phyloP scores from a whole-genome alignment of 1,140 invertebrate species.

The Planococcus citri region DNA sequence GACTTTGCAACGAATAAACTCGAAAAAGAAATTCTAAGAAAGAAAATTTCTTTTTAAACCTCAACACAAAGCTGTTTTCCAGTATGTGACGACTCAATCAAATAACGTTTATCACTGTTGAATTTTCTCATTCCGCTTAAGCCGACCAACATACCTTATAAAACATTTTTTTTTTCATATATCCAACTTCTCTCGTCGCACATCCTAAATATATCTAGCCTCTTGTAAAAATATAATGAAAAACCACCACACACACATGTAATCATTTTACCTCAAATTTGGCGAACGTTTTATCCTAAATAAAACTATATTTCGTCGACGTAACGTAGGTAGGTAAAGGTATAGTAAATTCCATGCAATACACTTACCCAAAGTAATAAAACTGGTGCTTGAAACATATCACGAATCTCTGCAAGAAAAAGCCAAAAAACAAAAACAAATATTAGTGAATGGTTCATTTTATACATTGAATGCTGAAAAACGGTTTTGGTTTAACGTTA shows the following conservation, averaged over 20 bases:
- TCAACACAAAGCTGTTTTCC: neutral
- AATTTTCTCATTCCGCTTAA: neutral
- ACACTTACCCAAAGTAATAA: constrained; percentile 1
- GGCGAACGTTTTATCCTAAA: too few species aligned
- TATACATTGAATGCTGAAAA: neutral
- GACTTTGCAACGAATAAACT: neutral
- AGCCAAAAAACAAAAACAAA: neutral
- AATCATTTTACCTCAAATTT: too few species aligned
- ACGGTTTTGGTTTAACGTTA: neutral
- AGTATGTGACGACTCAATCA: constrained; percentile 6
- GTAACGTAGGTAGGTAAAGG: too few species aligned
- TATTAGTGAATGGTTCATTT: neutral
- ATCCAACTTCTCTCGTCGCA: too few species aligned
- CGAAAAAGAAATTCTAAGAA: neutral
- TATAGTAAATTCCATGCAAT: too few species aligned
- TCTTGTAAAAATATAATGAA: too few species aligned
- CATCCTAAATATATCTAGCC: too few species aligned
- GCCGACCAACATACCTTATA: too few species aligned
- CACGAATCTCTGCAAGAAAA: neutral
- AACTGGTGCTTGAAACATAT: neutral
- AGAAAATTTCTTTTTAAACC: neutral
- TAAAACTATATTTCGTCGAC: too few species aligned
- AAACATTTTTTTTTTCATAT: too few species aligned
- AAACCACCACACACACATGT: too few species aligned
- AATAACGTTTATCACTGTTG: neutral